Conservation (phyloP, 2,113 vertebrate genomes). For the Globicephala melas region DNA sequence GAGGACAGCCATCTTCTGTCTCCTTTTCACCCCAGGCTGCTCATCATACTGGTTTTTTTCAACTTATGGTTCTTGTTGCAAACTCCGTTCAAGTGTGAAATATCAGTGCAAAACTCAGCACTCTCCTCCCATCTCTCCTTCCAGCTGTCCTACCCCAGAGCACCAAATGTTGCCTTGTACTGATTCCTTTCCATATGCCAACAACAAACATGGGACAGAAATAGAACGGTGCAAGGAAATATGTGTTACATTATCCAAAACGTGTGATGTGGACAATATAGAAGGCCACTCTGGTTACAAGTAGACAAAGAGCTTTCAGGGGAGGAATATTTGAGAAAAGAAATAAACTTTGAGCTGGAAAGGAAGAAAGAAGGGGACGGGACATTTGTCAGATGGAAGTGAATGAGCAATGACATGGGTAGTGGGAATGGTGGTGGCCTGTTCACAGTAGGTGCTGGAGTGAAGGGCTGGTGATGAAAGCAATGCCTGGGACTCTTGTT, state of each 20-base stretch:
- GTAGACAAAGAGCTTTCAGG: background rate
- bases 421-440: background rate
- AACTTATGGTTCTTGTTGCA: background rate
- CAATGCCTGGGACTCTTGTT: background rate
- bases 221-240: background rate
- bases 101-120: background rate
- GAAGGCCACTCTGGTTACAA: background rate
- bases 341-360: background rate
- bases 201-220: background rate
- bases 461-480: background rate
- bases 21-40: background rate
- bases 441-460: background rate
- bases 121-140: background rate
- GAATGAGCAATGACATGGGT: background rate
- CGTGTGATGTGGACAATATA: background rate
- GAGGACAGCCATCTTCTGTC: background rate
- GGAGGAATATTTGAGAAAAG: background rate
- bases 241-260: background rate
- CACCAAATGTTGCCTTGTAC: background rate
- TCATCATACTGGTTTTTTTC: background rate
- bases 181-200: background rate
- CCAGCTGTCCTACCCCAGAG: background rate
- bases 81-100: conserved; percentile 11
- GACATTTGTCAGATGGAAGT: background rate
- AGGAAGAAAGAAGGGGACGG: background rate